Percentiles rank a stretch among this genome's conserved stretches.
Evolutionary conservation across 2,888 invertebrate genomes (phyloP).

Genomic region (Drosophila borealis): DNA sequence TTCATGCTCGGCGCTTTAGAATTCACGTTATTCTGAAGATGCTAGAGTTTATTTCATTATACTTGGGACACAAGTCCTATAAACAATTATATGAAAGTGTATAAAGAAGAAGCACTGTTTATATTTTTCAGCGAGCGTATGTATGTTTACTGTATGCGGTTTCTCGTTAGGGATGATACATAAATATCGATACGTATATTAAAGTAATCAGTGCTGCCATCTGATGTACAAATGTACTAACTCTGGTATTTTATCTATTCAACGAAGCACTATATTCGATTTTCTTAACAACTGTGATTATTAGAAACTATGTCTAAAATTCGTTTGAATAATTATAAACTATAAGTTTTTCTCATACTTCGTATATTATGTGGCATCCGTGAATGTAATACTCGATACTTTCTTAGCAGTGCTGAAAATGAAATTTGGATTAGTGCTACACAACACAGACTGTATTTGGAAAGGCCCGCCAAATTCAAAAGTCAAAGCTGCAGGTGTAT

Average conservation of each 20-base stretch:
- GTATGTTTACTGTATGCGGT: slow-evolving; percentile 3
- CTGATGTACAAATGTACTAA: background rate
- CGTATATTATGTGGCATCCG: background rate
- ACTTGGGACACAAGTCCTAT: background rate
- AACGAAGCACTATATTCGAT: background rate
- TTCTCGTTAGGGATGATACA: slow-evolving; percentile 12
- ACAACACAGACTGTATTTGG: background rate
- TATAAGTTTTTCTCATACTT: too few relatives aligned
- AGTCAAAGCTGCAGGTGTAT: background rate
- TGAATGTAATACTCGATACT: slow-evolving; percentile 6
- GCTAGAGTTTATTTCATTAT: slow-evolving; percentile 20
- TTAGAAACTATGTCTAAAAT: too few relatives aligned
- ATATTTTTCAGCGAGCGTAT: slow-evolving; percentile 17
- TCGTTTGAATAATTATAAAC: too few relatives aligned
- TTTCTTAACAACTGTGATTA: background rate
- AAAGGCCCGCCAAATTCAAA: slow-evolving; percentile 26
- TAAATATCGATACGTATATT: slow-evolving; percentile 1
- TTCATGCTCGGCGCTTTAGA: slow-evolving; percentile 47
- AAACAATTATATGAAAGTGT: slow-evolving; percentile 12
- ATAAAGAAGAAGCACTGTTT: slow-evolving; percentile 32
- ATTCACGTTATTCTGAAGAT: slow-evolving; percentile 7
- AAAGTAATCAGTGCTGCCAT: background rate
- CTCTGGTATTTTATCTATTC: background rate
- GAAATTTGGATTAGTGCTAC: background rate
- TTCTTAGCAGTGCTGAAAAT: background rate